These are phyloP conservation scores for Scomberomorus guttatus DNA, from an alignment of 2,797 vertebrate species.

Conservation along the genomic window DNA sequence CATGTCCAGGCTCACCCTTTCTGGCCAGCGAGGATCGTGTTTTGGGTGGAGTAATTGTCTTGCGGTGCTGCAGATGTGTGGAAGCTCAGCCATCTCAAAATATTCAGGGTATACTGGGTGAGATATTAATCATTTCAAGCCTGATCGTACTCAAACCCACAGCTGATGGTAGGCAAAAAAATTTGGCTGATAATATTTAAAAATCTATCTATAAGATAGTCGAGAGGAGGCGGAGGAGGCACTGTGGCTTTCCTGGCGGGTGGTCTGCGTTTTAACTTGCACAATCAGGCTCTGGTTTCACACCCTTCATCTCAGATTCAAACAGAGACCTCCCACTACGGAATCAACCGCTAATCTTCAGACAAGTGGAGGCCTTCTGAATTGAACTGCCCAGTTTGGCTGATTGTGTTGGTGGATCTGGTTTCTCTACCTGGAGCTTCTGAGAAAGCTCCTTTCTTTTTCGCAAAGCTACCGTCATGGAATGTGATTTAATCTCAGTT, in stretches of 20 bases:
- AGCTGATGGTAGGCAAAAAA: slow-evolving; percentile 12
- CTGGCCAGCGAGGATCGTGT: slow-evolving; percentile 95
- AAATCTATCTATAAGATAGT: slow-evolving; percentile 48
- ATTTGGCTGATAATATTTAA: slow-evolving; percentile 46
- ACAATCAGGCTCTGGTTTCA: slow-evolving; percentile 80
- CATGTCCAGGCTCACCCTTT: slow-evolving; percentile 92
- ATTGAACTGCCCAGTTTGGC: slow-evolving; percentile 44
- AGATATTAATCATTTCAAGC: slow-evolving; percentile 53
- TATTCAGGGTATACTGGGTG: slow-evolving; percentile 94
- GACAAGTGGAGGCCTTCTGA: slow-evolving; percentile 62
- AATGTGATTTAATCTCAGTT: slow-evolving; percentile 23
- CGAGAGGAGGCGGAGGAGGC: slow-evolving; percentile 14
- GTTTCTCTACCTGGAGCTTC: slow-evolving; percentile 64
- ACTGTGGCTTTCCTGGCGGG: slow-evolving; percentile 60
- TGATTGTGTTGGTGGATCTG: slow-evolving; percentile 62
- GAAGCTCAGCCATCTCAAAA: slow-evolving; percentile 89
- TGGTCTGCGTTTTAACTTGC: slow-evolving; percentile 75
- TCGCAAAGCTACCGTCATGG: background rate
- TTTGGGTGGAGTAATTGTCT: slow-evolving; percentile 96
- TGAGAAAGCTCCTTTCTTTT: slow-evolving; percentile 23
- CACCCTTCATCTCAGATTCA: slow-evolving; percentile 76
- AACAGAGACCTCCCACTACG: slow-evolving; percentile 76
- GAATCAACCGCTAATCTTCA: slow-evolving; percentile 72
- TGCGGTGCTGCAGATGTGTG: slow-evolving; percentile 93
- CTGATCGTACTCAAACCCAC: background rate